phyloP scores from a whole-genome alignment of 2,797 vertebrate genomes.

The Micromesistius poutassou region DNA sequence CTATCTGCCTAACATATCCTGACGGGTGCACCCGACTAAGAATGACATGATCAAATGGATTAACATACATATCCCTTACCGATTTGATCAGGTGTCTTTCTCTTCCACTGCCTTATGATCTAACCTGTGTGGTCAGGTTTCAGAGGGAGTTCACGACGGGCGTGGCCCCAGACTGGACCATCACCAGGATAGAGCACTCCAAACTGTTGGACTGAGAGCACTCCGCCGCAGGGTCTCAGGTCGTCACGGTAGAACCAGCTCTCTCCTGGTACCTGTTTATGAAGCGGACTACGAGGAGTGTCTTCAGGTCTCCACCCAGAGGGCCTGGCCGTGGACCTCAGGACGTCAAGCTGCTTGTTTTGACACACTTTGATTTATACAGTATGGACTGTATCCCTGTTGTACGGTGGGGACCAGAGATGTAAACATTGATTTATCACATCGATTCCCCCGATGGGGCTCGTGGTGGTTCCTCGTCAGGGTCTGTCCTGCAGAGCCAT shows the following conservation, averaged over 20 bases:
- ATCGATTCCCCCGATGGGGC: not conserved
- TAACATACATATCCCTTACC: not conserved
- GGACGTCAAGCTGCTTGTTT: not conserved
- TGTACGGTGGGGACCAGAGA: not conserved
- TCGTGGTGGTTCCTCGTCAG: not conserved
- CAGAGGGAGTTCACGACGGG: conserved; percentile 94
- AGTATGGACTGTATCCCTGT: not conserved
- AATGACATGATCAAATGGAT: not conserved
- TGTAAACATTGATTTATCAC: not conserved
- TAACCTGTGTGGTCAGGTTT: conserved; percentile 72
- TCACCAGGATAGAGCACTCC: conserved; percentile 88
- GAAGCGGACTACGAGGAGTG: not conserved
- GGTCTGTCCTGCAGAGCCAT: not conserved
- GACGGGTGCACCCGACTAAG: too few species aligned
- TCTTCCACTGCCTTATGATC: not conserved
- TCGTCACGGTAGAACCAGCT: not conserved
- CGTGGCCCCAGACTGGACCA: conserved; percentile 90
- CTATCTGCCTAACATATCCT: too few species aligned
- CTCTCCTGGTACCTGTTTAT: conserved; percentile 1
- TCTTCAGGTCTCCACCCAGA: not conserved
- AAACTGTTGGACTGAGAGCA: conserved; percentile 81
- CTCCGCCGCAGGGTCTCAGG: conserved; percentile 3
- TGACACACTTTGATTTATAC: not conserved
- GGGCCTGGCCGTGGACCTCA: not conserved
- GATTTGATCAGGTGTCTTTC: not conserved